Conservation (phyloP, 1,140 invertebrate genomes). For the Zaprionus ghesquierei region DNA sequence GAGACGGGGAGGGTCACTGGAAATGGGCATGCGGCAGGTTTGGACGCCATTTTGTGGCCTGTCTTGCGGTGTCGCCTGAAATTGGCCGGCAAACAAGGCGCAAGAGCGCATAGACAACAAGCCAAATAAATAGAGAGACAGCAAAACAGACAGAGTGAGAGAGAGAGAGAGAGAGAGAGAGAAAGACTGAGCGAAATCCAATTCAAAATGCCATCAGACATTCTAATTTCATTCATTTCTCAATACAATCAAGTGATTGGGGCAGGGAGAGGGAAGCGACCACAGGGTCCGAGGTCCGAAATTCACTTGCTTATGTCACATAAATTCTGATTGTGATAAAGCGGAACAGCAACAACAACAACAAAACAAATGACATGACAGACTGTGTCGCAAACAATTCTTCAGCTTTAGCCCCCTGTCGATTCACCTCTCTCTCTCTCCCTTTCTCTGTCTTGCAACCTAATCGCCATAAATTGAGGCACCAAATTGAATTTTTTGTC, state of each 20-base stretch:
- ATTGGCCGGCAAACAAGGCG: conserved; percentile 62
- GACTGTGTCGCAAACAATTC: conserved; percentile 22
- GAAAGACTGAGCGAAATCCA: conserved; percentile 50
- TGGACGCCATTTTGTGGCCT: conserved; percentile 69
- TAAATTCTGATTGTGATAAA: conserved; percentile 68
- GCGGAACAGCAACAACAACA: conserved; percentile 38
- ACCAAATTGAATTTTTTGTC: conserved; percentile 38
- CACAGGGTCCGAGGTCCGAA: conserved; percentile 12
- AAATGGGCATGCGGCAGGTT: not conserved
- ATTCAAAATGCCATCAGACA: conserved; percentile 79
- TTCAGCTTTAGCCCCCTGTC: not conserved
- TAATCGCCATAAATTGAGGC: conserved; percentile 30
- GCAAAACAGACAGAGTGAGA: not conserved
- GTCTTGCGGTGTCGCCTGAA: conserved; percentile 74
- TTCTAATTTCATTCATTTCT: conserved; percentile 81
- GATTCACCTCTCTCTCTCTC: not conserved
- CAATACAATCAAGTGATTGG: conserved; percentile 64
- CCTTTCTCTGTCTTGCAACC: too few species aligned
- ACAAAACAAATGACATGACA: conserved; percentile 14
- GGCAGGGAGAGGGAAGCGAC: conserved; percentile 3
- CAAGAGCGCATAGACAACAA: conserved; percentile 31
- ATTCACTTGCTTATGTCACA: conserved; percentile 53
- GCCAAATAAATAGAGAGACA: not conserved
- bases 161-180: not conserved
- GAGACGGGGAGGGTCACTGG: not conserved